phyloP scores from a whole-genome alignment of 2,797 vertebrate genomes.

The Erithacus rubecula region DNA sequence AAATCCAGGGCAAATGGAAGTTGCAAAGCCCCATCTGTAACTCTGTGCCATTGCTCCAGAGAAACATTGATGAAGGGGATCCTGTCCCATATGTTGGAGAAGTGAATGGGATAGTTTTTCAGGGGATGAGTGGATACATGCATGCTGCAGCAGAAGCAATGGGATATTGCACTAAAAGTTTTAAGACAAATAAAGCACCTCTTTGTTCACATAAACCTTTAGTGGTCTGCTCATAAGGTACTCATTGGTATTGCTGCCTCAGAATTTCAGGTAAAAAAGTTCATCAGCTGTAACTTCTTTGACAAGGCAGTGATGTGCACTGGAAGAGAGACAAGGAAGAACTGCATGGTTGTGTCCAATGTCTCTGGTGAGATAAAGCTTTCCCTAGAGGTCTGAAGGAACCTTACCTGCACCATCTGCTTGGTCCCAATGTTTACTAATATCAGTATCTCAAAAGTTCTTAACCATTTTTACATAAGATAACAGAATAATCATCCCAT shows the following conservation, averaged over 20 bases:
- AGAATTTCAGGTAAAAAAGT: not conserved
- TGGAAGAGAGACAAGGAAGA: not conserved
- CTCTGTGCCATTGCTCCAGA: not conserved
- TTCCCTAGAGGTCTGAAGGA: not conserved
- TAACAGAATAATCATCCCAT: not conserved
- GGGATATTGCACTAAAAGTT: not conserved
- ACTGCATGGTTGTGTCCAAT: not conserved
- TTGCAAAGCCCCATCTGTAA: not conserved
- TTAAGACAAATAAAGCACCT: not conserved
- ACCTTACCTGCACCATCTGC: not conserved
- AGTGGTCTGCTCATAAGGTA: not conserved
- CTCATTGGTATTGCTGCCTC: not conserved
- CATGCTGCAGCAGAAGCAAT: not conserved
- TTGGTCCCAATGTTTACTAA: not conserved
- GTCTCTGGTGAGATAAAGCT: not conserved
- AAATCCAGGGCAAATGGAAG: not conserved
- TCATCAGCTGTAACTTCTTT: not conserved
- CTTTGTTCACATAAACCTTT: not conserved
- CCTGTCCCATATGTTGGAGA: not conserved
- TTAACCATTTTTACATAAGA: not conserved
- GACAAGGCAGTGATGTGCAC: not conserved
- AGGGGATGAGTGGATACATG: not conserved
- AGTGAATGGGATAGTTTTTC: not conserved
- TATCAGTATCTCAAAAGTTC: not conserved
- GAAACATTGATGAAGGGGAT: not conserved